Evolutionary conservation across 2,797 vertebrate genomes (phyloP).

Genomic region (Eutrigla gurnardus): DNA sequence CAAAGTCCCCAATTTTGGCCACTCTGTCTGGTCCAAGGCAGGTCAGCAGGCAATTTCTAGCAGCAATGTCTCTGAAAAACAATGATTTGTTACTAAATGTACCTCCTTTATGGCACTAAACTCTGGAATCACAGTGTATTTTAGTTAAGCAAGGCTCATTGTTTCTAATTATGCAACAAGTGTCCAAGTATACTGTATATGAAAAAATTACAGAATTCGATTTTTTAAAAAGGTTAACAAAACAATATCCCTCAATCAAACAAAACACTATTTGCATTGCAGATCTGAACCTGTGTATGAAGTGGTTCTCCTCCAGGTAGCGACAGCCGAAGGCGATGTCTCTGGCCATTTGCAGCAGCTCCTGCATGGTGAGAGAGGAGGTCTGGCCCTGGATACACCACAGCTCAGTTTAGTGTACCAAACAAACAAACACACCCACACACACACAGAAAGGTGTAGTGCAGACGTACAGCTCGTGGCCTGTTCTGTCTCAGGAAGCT

Average conservation of each 20-base stretch:
- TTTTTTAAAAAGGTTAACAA: no score
- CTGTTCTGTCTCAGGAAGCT: conserved; percentile 92
- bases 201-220: no score
- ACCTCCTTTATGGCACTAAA: neutral
- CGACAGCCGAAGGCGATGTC: conserved; percentile 93
- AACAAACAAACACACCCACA: neutral
- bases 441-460: neutral
- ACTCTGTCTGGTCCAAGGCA: conserved; percentile 87
- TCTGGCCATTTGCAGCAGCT: conserved; percentile 91
- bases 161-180: no score
- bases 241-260: no score
- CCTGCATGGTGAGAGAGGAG: conserved; percentile 88
- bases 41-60: conserved; percentile 93
- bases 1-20: conserved; percentile 95
- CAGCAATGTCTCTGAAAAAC: conserved; percentile 91
- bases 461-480: conserved; percentile 85
- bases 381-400: conserved; percentile 84
- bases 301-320: conserved; percentile 95
- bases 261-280: neutral
- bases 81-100: conserved; percentile 15
- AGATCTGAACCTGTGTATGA: conserved; percentile 81
- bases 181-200: no score
- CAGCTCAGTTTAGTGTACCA: conserved; percentile 27
- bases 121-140: no score
- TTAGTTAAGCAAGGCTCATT: no score